Evolutionary conservation across 1,140 invertebrate genomes (phyloP), one percentile per base, ranked within the genome.

Genomic region (Penaeus vannamei): DNA sequence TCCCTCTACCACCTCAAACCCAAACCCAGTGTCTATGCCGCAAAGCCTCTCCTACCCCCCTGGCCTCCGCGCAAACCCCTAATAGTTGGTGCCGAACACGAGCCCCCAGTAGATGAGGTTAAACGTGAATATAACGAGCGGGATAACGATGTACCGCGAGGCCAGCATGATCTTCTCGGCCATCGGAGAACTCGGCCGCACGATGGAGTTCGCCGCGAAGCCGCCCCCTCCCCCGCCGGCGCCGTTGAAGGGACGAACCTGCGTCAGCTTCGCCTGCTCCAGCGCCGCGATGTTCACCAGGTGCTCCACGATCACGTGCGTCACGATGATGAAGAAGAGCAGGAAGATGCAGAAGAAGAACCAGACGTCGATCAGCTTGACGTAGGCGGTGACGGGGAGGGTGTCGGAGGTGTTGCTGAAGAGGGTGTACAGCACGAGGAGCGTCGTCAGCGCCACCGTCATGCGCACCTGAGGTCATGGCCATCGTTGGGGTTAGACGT

Each of bases 291-390:
- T 14, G 53, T 89, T 89, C 1, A 89, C 87, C 87, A 84, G 19
- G 66, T 89, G 87, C 26, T 90, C 90, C 22, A 90, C 87, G 7
- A 87, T 62, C 36, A 86, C 86, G 59, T 90, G 90, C 22, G 87
- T 59, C 5, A 90, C 87, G 72, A 90, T 90, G 90, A 90, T 87
- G 79, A 90, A 87, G 79, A 90, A 90, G 22, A 90, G 90, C n/a
- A 90, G 81, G 42, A 87, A 90, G 76, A 90, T 90, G n/a, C 86
- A 87, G 62, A 90, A 90, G 86, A 90, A 90, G 86, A 91, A 91
- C 90, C 90, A 91, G 62, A 91, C 87, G 66, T 91, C 90, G 32
- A 91, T 89, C 60, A 91, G 66, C 69, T 91, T 91, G n/a, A 91
- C 87, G 84, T 91, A 85, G 46, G 90, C 72, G 42, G 90, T 91